Base-by-base conservation (phyloP, 2,888 invertebrate genomes). In the Sturmia bella region DNA sequence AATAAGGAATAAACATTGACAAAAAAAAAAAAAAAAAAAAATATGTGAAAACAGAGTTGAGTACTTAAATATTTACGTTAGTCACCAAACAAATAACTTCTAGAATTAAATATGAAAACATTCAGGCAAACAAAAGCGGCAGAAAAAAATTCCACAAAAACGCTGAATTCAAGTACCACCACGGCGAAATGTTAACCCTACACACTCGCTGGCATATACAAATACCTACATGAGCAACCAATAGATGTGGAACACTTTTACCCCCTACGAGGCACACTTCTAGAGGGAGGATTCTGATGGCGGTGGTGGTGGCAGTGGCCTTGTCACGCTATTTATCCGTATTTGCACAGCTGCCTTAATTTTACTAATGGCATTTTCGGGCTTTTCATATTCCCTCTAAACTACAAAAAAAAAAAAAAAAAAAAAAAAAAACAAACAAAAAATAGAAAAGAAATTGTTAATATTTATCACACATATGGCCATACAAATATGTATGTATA, bases 271-370 rank as follows among this genome's bases (percentile, higher is more conserved):
- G 15, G 45, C 19, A 79, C 5, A 24, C 39, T 41, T 32, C n/a
- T 19, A 19, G 43, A 50, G 56, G 59, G 57, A 68, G 50, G 50
- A 57, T 41, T 19, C 27, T 66, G 54, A 15, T 69, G 48, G 43
- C 17, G 13, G 19, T 27, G 48, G 57, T 21, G 17, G 50, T 56
- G 39, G 21, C 37, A 7, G 56, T 56, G 77, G 77, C 77, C 57
- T 64, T 81, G 81, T 81, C 69, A 64, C 73, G 77, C 73, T 77
- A 50, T 52, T 66, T 27, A 41, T 41, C 57, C 19, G 77, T 81
- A 81, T 81, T 81, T 81, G 73, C 73, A 77, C 81, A 81, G 81
- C 81, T 81, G 81, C 72, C 41, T 77, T 77, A 73, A 81, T 81
- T 77, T 74, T 24, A 74, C 81, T 77, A 74, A 77, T 81, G 57